A percentile compares a stretch with the other conserved stretches of the same genome.
Conservation (phyloP, 1,140 invertebrate genomes). For the Aphidius ervi region DNA sequence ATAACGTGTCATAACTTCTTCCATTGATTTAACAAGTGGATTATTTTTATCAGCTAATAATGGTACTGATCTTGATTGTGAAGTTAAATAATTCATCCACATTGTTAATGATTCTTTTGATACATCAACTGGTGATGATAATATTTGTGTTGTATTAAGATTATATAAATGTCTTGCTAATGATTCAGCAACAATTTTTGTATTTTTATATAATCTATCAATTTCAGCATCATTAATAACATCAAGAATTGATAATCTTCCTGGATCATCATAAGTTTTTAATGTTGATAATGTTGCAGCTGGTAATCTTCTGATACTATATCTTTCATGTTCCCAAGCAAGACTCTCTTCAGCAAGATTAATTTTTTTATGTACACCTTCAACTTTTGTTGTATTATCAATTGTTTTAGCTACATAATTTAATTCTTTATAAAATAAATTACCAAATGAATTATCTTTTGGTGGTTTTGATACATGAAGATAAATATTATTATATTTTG, state of each 20-base stretch:
- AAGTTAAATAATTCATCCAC: constrained; percentile 71
- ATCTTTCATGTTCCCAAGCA: constrained; percentile 97
- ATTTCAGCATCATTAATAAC: constrained; percentile 58
- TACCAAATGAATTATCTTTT: constrained; percentile 74
- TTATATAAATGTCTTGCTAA: constrained; percentile 84
- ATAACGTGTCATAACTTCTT: constrained; percentile 72
- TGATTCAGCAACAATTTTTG: constrained; percentile 75
- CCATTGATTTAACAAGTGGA: constrained; percentile 61
- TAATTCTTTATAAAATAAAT: constrained; percentile 67
- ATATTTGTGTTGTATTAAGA: constrained; percentile 64
- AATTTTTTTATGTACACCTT: constrained; percentile 93
- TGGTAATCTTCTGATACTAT: constrained; percentile 84
- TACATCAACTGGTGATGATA: constrained; percentile 66
- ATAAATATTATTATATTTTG: constrained; percentile 60
- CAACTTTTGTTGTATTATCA: constrained; percentile 56
- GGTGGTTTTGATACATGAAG: constrained; percentile 97
- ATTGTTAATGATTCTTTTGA: constrained; percentile 67
- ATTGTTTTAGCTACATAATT: constrained; percentile 56
- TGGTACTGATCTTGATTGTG: constrained; percentile 70
- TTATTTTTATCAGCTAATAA: constrained; percentile 66
- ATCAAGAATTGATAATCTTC: constrained; percentile 63
- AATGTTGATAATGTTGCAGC: constrained; percentile 87
- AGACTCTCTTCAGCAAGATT: constrained; percentile 90
- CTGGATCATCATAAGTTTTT: constrained; percentile 60
- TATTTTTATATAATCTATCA: constrained; percentile 64